Evolutionary conservation across 2,888 invertebrate genomes (phyloP).

Genomic region (Malthinus seriepunctatus): DNA sequence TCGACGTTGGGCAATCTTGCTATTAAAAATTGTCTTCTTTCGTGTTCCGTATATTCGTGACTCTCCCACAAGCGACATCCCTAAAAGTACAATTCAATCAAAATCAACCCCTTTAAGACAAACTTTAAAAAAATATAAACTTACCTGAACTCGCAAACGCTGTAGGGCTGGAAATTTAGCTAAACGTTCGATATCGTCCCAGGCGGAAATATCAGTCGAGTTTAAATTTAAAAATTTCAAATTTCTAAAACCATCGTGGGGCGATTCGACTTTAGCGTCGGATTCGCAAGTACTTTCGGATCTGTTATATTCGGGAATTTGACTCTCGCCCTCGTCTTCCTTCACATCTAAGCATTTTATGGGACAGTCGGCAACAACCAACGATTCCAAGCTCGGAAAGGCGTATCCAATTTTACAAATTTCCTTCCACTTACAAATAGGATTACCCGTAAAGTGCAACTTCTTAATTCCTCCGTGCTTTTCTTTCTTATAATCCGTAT

Average conservation of each 20-base stretch:
- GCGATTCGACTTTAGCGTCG: conserved; percentile 57
- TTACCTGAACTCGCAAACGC: conserved; percentile 81
- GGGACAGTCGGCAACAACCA: conserved; percentile 86
- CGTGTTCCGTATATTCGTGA: conserved; percentile 85
- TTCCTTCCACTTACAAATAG: conserved; percentile 81
- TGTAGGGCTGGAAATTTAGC: conserved; percentile 80
- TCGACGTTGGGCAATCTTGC: conserved; percentile 85
- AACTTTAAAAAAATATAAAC: conserved; percentile 6
- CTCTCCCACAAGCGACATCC: conserved; percentile 76
- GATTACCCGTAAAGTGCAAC: conserved; percentile 87
- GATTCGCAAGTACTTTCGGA: conserved; percentile 65
- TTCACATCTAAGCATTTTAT: conserved; percentile 60
- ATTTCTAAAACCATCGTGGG: conserved; percentile 67
- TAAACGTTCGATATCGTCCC: conserved; percentile 89
- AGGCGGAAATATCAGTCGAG: conserved; percentile 78
- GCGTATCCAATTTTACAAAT: conserved; percentile 81
- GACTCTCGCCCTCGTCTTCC: conserved; percentile 29
- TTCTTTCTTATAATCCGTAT: conserved; percentile 43
- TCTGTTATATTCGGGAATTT: conserved; percentile 48
- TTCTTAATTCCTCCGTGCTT: conserved; percentile 72
- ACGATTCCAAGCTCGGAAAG: conserved; percentile 83
- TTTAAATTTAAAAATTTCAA: conserved; percentile 83
- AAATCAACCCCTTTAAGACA: not conserved
- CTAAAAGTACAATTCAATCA: conserved; percentile 46
- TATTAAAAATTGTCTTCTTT: conserved; percentile 82